Conservation (phyloP, 2,113 vertebrate genomes). For the Larimichthys polyactis region DNA sequence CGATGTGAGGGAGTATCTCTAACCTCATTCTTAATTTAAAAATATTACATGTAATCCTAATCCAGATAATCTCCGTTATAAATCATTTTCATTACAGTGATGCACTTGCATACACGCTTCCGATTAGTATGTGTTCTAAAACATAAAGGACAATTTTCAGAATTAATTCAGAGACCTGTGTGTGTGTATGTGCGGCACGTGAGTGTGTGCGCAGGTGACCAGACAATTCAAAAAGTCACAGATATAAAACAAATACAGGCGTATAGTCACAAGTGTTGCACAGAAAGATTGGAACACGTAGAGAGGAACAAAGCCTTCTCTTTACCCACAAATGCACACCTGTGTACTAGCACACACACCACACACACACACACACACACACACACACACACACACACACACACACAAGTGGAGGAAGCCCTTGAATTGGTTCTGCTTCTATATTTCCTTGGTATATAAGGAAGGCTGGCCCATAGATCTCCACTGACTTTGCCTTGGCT, state of each 20-base stretch:
- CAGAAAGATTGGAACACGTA: neutral
- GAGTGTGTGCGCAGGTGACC: neutral
- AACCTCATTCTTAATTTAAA: constrained; percentile 33
- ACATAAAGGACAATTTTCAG: constrained; percentile 10
- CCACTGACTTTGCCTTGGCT: constrained; percentile 27
- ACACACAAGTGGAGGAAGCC: constrained; percentile 9
- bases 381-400: neutral
- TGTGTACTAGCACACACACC: neutral
- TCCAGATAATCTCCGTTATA: constrained; percentile 58
- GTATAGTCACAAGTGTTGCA: neutral
- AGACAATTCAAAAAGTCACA: constrained; percentile 23
- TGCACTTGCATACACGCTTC: constrained; percentile 19
- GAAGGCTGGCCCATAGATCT: constrained; percentile 21
- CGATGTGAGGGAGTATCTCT: constrained; percentile 30
- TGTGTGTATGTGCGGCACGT: too few relatives aligned
- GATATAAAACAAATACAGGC: neutral
- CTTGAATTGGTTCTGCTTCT: constrained; percentile 37
- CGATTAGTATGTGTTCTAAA: constrained; percentile 10
- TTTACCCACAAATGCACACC: constrained; percentile 7
- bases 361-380: neutral
- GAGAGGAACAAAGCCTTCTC: neutral
- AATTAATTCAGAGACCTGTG: constrained; percentile 14
- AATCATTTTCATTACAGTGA: constrained; percentile 54
- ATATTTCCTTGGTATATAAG: constrained; percentile 22
- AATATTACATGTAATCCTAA: constrained; percentile 62